phyloP scores from a whole-genome alignment of 2,888 invertebrate species.

The Rotaria magnacalcarata region DNA sequence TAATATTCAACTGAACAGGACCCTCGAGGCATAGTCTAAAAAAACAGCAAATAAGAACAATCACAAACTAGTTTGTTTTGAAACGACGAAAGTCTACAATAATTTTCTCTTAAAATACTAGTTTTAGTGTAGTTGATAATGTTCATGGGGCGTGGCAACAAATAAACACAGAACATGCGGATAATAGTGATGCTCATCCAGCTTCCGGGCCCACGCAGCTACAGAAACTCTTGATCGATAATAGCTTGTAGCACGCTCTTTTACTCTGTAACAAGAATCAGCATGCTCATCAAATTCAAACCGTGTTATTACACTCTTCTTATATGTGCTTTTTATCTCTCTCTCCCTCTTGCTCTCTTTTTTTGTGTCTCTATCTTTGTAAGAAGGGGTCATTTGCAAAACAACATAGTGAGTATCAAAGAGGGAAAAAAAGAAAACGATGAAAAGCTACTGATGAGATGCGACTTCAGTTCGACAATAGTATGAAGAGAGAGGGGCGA shows the following conservation, averaged over 20 bases:
- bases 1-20: neutral
- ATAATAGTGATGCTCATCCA: constrained; percentile 19
- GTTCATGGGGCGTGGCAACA: constrained; percentile 7
- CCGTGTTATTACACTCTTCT: constrained; percentile 3
- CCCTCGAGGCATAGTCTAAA: neutral
- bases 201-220: neutral
- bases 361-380: neutral
- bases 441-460: neutral
- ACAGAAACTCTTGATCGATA: constrained; percentile 18
- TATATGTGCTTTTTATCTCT: neutral
- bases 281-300: constrained; percentile 16
- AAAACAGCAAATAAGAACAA: neutral
- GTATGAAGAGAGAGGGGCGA: neutral
- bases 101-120: neutral
- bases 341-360: neutral
- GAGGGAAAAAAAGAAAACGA: neutral
- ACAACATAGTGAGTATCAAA: neutral
- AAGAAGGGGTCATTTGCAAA: neutral
- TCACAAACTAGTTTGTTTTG: neutral
- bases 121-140: neutral
- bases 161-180: constrained; percentile 10
- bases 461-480: neutral
- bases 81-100: neutral
- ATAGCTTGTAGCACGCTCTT: constrained; percentile 8
- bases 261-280: neutral